These are phyloP conservation scores for Pocillopora grandis DNA, from an alignment of 92 coral and sea anemone genomes.

Conservation along the genomic window DNA sequence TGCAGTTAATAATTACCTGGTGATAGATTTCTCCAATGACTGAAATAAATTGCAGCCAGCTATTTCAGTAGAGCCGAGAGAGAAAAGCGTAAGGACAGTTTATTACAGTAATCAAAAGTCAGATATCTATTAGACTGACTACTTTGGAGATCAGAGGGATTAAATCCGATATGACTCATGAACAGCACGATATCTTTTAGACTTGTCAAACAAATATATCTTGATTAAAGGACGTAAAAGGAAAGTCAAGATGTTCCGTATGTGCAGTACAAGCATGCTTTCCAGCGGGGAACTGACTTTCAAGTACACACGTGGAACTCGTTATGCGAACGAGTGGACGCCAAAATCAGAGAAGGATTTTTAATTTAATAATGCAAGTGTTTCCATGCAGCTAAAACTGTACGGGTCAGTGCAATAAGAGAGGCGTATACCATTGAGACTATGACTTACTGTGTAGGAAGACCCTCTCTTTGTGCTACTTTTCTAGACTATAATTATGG, in stretches of 20 bases:
- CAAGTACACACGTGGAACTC: slow-evolving; percentile 12
- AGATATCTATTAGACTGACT: not conserved
- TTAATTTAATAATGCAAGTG: not conserved
- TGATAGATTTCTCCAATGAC: too few species aligned
- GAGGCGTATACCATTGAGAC: too few species aligned
- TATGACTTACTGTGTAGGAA: too few species aligned
- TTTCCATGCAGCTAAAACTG: not conserved
- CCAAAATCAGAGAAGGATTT: not conserved
- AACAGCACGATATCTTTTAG: too few species aligned
- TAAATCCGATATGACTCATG: too few species aligned
- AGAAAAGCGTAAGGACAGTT: not conserved
- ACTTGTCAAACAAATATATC: too few species aligned
- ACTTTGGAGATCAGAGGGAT: too few species aligned
- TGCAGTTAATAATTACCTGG: too few species aligned
- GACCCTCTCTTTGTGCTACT: too few species aligned
- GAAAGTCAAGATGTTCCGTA: not conserved
- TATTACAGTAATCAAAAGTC: not conserved
- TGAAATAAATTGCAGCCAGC: too few species aligned
- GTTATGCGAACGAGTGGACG: not conserved
- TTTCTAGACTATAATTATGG: too few species aligned
- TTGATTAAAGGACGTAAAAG: not conserved
- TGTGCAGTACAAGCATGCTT: not conserved
- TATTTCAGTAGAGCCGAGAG: not conserved
- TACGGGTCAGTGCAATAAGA: too few species aligned
- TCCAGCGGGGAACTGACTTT: not conserved